These are phyloP conservation scores for Pygoscelis adeliae DNA, from an alignment of 2,113 vertebrate species.

Conservation along the genomic window DNA sequence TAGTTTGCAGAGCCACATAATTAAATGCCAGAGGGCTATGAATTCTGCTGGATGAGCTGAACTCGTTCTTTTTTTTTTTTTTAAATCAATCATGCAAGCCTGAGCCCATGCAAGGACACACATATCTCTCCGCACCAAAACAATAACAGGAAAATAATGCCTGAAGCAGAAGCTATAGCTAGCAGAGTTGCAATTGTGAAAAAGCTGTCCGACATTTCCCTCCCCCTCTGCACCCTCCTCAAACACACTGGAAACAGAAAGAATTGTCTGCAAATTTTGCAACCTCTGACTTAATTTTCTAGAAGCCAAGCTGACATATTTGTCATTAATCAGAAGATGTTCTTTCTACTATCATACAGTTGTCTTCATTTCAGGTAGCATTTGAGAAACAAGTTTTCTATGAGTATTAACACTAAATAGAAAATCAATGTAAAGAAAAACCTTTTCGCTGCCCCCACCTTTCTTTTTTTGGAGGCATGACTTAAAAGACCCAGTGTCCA, in stretches of 20 bases:
- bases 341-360: background rate
- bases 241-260: background rate
- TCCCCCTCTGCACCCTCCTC: background rate
- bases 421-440: background rate
- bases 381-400: background rate
- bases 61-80: constrained; percentile 11
- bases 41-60: constrained; percentile 62
- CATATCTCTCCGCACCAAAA: background rate
- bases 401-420: background rate
- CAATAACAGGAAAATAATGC: background rate
- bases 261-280: background rate
- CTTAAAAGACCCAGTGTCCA: background rate
- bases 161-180: background rate
- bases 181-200: background rate
- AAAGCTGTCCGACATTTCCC: background rate
- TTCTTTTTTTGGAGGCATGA: background rate
- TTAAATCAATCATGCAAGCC: constrained; percentile 21
- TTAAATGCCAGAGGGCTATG: constrained; percentile 77
- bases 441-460: accelerated
- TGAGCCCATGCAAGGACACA: background rate
- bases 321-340: background rate
- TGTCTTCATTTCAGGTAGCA: background rate
- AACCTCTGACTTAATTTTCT: background rate
- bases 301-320: background rate
- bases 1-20: constrained; percentile 73